Conservation (phyloP, 1,140 invertebrate genomes). For the Trichomalopsis sarcophagae region DNA sequence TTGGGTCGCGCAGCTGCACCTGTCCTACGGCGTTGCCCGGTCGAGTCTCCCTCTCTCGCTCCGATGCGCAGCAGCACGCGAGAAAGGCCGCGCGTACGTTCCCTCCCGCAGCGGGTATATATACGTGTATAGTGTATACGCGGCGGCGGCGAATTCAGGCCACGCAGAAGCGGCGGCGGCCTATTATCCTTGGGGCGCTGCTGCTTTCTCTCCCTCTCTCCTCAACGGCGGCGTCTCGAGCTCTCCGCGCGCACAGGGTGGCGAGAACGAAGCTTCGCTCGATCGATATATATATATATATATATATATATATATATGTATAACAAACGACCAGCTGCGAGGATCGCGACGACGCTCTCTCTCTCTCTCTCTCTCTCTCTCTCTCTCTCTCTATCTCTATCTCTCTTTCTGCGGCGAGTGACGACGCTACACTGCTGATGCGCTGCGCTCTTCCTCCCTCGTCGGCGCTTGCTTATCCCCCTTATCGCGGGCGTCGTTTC, state of each 20-base stretch:
- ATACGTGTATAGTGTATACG: constrained; percentile 9
- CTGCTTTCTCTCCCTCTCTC: constrained; percentile 21
- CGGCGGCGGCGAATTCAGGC: constrained; percentile 35
- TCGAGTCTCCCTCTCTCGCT: constrained; percentile 48
- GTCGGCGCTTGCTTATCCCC: not conserved
- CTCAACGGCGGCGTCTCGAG: constrained; percentile 1
- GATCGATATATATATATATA: not conserved
- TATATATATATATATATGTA: not conserved
- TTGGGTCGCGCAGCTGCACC: constrained; percentile 40
- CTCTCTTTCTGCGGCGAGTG: not conserved
- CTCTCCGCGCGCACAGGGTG: not conserved
- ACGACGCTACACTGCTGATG: not conserved
- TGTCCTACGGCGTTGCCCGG: constrained; percentile 48
- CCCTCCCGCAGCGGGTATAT: constrained; percentile 1
- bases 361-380: too few species aligned
- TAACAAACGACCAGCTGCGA: not conserved
- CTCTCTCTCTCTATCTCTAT: not conserved
- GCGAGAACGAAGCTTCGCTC: not conserved
- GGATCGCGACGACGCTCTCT: not conserved
- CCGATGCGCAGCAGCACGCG: constrained; percentile 45
- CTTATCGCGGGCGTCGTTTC: not conserved
- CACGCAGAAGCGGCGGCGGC: constrained; percentile 13
- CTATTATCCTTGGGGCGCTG: constrained; percentile 30
- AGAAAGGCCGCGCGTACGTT: constrained; percentile 35
- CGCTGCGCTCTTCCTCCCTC: not conserved